Conservation (phyloP, 2,797 vertebrate genomes). For the Stomatorhinus walkeri region DNA sequence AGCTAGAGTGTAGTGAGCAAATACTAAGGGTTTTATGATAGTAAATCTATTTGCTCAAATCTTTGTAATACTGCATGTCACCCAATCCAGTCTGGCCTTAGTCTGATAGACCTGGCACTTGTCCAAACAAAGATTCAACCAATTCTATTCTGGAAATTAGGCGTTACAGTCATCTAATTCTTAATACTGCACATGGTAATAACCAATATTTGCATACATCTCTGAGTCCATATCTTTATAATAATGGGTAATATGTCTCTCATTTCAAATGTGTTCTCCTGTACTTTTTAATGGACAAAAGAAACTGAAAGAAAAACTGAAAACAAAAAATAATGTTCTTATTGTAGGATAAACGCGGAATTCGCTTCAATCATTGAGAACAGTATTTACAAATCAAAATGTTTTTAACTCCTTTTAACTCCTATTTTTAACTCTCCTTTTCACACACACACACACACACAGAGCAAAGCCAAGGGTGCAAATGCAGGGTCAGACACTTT, state of each 20-base stretch:
- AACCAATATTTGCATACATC: not conserved
- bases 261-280: not conserved
- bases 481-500: not conserved
- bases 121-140: conserved; percentile 16
- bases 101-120: not conserved
- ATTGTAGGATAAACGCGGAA: not conserved
- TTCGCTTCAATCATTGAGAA: not conserved
- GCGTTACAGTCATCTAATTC: conserved; percentile 17
- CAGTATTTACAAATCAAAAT: not conserved
- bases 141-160: conserved; percentile 27
- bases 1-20: not conserved
- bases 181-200: not conserved
- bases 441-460: not conserved
- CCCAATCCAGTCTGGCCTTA: not conserved
- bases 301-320: not conserved
- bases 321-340: not conserved
- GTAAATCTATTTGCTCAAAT: not conserved
- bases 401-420: not conserved
- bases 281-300: not conserved
- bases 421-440: not conserved
- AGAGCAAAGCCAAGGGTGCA: not conserved
- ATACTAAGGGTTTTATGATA: not conserved
- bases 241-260: not conserved
- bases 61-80: not conserved
- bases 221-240: not conserved